Conservation (phyloP, 1,140 invertebrate genomes). For the Hirudo medicinalis region DNA sequence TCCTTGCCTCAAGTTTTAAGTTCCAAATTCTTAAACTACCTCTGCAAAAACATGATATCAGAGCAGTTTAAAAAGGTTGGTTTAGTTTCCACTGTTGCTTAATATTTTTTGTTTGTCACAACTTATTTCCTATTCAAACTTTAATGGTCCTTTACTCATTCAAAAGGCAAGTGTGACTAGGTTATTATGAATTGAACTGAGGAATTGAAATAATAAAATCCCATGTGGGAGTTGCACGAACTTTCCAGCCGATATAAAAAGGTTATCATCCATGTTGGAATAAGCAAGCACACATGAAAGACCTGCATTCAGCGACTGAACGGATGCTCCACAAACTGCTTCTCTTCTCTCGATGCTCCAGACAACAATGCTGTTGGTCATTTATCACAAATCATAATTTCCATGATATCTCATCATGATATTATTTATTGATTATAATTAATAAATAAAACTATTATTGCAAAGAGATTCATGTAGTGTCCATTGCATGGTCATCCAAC, state of each 20-base stretch:
- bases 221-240: conserved; percentile 31
- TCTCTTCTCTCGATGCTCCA: conserved; percentile 38
- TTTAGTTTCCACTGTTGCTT: too few relatives aligned
- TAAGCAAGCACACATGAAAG: conserved; percentile 35
- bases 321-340: conserved; percentile 41
- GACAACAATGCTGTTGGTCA: conserved; percentile 37
- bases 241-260: conserved; percentile 43
- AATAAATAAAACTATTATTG: background rate
- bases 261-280: conserved; percentile 34
- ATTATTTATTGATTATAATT: background rate
- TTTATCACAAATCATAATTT: background rate
- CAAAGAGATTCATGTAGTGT: too few relatives aligned
- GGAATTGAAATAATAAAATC: too few relatives aligned
- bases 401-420: background rate
- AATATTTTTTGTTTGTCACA: too few relatives aligned
- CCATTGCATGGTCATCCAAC: background rate
- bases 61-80: too few relatives aligned
- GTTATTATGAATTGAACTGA: too few relatives aligned
- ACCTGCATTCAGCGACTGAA: conserved; percentile 40
- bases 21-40: conserved; percentile 56
- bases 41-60: background rate
- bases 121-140: too few relatives aligned
- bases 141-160: too few relatives aligned
- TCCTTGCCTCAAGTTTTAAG: conserved; percentile 55
- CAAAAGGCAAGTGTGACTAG: too few relatives aligned